Evolutionary conservation across 1,140 invertebrate species (phyloP).

Genomic region (Saccostrea glomerata): DNA sequence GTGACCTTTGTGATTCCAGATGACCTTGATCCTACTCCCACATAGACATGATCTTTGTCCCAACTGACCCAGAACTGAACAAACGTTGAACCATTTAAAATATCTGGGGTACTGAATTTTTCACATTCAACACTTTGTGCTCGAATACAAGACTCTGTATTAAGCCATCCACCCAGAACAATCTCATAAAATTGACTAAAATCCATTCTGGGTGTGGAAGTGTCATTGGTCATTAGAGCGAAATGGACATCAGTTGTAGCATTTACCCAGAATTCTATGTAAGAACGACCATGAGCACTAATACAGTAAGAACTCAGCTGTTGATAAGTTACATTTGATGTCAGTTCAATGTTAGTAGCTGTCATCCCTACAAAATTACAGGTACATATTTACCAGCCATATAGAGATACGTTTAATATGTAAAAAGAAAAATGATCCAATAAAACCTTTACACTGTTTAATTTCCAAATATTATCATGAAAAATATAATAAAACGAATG

Average conservation of each 20-base stretch:
- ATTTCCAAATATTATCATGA: too few species aligned
- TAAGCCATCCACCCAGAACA: background rate
- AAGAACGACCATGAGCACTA: background rate
- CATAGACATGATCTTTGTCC: background rate
- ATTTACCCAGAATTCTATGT: constrained; percentile 10
- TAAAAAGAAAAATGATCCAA: too few species aligned
- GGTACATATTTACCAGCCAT: too few species aligned
- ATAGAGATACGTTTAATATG: too few species aligned
- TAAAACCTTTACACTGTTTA: too few species aligned
- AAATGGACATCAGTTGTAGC: background rate
- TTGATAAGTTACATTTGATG: background rate
- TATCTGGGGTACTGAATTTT: background rate
- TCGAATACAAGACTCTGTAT: constrained; percentile 1
- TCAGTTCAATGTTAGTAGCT: background rate
- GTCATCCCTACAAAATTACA: background rate
- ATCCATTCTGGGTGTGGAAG: background rate
- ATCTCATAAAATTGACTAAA: constrained; percentile 7
- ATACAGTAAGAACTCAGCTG: background rate
- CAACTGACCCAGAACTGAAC: constrained; percentile 1
- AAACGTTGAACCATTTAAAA: background rate
- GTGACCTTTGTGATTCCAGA: background rate
- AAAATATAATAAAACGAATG: too few species aligned
- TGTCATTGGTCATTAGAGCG: background rate
- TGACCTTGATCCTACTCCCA: background rate
- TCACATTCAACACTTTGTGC: background rate